Conservation (phyloP, 2,113 vertebrate genomes). For the Machaerirhynchus nigripectus region DNA sequence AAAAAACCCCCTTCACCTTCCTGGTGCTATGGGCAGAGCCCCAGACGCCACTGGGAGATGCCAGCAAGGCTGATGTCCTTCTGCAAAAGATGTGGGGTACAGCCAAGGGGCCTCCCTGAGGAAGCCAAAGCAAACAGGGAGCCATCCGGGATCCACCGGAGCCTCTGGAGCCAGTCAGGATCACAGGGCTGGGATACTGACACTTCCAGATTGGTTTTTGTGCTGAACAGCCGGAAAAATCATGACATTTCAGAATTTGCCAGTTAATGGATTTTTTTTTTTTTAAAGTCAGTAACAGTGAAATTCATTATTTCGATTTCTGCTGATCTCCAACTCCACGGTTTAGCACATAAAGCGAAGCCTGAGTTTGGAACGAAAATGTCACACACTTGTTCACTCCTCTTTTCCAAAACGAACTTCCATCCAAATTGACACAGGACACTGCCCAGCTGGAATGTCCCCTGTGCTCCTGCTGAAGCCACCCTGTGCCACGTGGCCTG, state of each 20-base stretch:
- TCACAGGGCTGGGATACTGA: neutral
- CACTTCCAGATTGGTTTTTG: neutral
- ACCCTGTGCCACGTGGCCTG: rapidly evolving
- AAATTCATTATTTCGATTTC: neutral
- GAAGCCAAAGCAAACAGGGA: neutral
- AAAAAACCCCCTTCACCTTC: rapidly evolving
- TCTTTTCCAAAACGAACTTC: neutral
- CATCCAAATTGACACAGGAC: neutral
- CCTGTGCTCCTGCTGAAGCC: neutral
- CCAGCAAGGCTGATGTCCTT: neutral
- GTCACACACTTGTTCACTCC: neutral
- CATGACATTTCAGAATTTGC: slow-evolving; percentile 15
- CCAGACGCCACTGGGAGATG: neutral
- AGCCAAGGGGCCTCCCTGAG: neutral
- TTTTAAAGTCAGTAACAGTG: neutral
- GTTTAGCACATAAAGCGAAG: neutral
- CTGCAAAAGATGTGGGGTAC: neutral
- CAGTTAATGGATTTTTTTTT: neutral
- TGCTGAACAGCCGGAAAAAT: neutral
- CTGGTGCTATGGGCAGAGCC: neutral
- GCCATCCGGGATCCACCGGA: rapidly evolving
- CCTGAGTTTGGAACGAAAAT: neutral
- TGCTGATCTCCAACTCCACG: neutral
- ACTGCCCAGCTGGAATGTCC: neutral
- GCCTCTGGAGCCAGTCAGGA: neutral